A percentile compares a stretch with the other conserved stretches of the same genome.
Evolutionary conservation across 2,888 invertebrate species (phyloP).

Genomic region (Philereme transversata): DNA sequence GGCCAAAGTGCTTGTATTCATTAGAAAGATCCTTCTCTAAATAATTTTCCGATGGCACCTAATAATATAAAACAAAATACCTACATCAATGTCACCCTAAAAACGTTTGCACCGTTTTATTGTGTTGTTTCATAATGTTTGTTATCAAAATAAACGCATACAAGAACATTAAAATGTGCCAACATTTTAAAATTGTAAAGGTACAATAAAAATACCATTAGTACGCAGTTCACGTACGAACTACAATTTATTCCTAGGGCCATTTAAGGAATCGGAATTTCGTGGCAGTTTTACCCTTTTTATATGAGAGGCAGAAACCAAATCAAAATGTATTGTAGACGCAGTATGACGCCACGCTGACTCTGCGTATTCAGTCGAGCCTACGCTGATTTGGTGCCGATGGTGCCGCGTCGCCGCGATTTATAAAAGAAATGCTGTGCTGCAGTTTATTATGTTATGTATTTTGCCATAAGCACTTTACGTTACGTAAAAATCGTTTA

Average conservation of each 20-base stretch:
- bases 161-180: conserved; percentile 34
- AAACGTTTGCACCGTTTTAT: not conserved
- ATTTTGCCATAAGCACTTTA: conserved; percentile 10
- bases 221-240: conserved; percentile 66
- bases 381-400: conserved; percentile 43
- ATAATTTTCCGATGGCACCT: conserved; percentile 34
- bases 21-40: conserved; percentile 59
- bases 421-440: conserved; percentile 38
- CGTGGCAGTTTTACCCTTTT: conserved; percentile 67
- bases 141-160: conserved; percentile 13
- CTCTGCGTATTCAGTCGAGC: conserved; percentile 56
- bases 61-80: not conserved
- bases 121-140: conserved; percentile 6
- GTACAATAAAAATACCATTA: conserved; percentile 53
- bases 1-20: conserved; percentile 70
- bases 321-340: conserved; percentile 63
- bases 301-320: conserved; percentile 62
- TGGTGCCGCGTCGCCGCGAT: conserved; percentile 45
- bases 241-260: conserved; percentile 69
- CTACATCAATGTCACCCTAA: not conserved
- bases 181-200: conserved; percentile 49
- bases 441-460: conserved; percentile 12
- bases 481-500: conserved; percentile 7
- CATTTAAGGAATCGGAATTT: conserved; percentile 71
- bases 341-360: conserved; percentile 68